Base-by-base conservation (phyloP, 2,888 invertebrate species). In the Brachyptera risi region DNA sequence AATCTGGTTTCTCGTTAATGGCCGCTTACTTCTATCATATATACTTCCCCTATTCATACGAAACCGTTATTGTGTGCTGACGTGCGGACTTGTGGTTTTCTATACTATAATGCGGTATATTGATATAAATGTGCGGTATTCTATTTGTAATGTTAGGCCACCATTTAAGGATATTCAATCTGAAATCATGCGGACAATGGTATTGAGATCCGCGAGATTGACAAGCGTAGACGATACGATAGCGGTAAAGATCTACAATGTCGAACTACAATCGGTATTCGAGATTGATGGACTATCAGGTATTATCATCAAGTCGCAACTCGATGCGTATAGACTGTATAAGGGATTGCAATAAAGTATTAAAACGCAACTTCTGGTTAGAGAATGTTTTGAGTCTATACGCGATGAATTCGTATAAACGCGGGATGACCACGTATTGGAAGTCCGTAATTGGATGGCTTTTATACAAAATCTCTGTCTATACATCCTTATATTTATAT, bases 201-300 rank as follows among this genome's bases (percentile, higher is more conserved):
- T 21, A n/a, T 21, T 7, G 31, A 7, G 19, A 31, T 42, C 19
- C n/a, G 42, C 42, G 17, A 42, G 42, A 42, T 42, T 42, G 42
- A 42, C 42, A 42, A 21, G 42, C 21, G 42, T n/a, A 24, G 47
- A 47, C 24, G 3, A n/a, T 21, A 21, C 24, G 24, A 3, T 21
- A 1, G 7, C 24, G 47, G 47, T 11, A 23, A 19, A n/a, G 5
- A 15, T 40, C 47, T 9, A 3, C 47, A 47, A n/a, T n/a, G n/a
- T n/a, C n/a, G n/a, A n/a, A n/a, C n/a, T n/a, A n/a, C n/a, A n/a
- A n/a, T n/a, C n/a, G n/a, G n/a, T n/a, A n/a, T n/a, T n/a, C n/a
- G n/a, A n/a, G 23, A 47, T 47, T 47, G 47, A 47, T 47, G 47
- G 47, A 47, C 21, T 47, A 47, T 47, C 47, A 21, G 13, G 23